A percentile compares a stretch with the other conserved stretches of the same genome.
These are phyloP conservation scores for Pachypeltis micranthus DNA, from an alignment of 1,140 invertebrate genomes.

Conservation along the genomic window DNA sequence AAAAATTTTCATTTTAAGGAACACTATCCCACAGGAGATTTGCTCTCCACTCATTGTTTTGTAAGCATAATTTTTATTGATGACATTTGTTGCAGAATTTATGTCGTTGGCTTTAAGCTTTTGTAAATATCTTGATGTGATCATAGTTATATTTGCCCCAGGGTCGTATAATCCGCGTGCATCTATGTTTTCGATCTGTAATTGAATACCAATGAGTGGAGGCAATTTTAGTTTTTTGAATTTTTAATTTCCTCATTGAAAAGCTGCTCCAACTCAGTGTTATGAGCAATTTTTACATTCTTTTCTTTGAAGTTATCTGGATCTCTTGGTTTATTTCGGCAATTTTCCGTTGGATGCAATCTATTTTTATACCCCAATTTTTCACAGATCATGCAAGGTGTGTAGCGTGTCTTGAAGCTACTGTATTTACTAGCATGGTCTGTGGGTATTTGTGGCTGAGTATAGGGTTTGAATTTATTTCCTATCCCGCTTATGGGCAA, in stretches of 20 bases:
- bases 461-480: no score
- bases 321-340: neutral
- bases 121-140: neutral
- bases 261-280: neutral
- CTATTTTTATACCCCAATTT: neutral
- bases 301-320: neutral
- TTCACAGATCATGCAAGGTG: neutral
- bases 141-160: slow-evolving; percentile 6
- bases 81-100: slow-evolving; percentile 1
- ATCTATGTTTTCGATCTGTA: slow-evolving; percentile 5
- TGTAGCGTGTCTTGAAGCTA: neutral
- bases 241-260: neutral
- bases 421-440: no score
- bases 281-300: neutral
- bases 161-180: slow-evolving; percentile 2
- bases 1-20: slow-evolving; percentile 26
- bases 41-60: neutral
- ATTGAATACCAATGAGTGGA: neutral
- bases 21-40: slow-evolving; percentile 1
- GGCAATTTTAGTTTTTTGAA: neutral
- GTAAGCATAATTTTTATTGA: slow-evolving; percentile 2
- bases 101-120: slow-evolving; percentile 4
- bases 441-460: no score
- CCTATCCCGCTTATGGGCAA: no score
- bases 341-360: neutral